A percentile compares a stretch with the other conserved stretches of the same genome.
Conservation (phyloP, 2,797 vertebrate species). For the Loris lydekkerianus region DNA sequence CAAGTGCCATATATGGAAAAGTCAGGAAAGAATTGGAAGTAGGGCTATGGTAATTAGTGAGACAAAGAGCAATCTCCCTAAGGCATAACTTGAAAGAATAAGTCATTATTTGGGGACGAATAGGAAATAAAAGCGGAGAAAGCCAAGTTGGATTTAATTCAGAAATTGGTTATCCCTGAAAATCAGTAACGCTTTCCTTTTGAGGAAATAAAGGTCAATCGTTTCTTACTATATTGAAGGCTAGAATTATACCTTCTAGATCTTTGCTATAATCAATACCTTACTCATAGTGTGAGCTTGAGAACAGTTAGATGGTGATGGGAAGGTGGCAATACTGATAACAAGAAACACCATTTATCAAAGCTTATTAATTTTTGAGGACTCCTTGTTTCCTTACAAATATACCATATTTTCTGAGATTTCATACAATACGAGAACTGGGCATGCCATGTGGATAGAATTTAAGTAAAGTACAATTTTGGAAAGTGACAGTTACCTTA, state of each 20-base stretch:
- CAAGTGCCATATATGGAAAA: not conserved
- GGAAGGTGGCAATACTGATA: not conserved
- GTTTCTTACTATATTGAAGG: constrained; percentile 9
- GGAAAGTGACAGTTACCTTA: constrained; percentile 45
- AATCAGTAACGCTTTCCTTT: constrained; percentile 21
- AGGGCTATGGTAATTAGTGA: constrained; percentile 31
- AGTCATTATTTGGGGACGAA: constrained; percentile 12
- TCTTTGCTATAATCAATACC: constrained; percentile 55
- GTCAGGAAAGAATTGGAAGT: not conserved
- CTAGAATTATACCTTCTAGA: not conserved
- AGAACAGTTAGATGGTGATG: not conserved
- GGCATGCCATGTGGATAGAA: not conserved
- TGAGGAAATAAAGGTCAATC: not conserved
- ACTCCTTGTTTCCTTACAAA: constrained; percentile 15
- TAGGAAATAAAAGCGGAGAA: constrained; percentile 37
- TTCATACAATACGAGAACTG: constrained; percentile 1
- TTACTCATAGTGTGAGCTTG: not conserved
- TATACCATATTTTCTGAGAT: constrained; percentile 35
- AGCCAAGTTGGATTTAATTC: not conserved
- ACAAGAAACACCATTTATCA: constrained; percentile 44
- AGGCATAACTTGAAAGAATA: constrained; percentile 49
- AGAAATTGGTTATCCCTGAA: constrained; percentile 60
- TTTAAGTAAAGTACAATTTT: constrained; percentile 48
- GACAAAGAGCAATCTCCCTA: constrained; percentile 27
- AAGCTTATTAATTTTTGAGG: constrained; percentile 20